Evolutionary conservation across 2,113 vertebrate genomes (phyloP), one percentile per base, ranked within the genome.

Genomic region (Elachura formosa): DNA sequence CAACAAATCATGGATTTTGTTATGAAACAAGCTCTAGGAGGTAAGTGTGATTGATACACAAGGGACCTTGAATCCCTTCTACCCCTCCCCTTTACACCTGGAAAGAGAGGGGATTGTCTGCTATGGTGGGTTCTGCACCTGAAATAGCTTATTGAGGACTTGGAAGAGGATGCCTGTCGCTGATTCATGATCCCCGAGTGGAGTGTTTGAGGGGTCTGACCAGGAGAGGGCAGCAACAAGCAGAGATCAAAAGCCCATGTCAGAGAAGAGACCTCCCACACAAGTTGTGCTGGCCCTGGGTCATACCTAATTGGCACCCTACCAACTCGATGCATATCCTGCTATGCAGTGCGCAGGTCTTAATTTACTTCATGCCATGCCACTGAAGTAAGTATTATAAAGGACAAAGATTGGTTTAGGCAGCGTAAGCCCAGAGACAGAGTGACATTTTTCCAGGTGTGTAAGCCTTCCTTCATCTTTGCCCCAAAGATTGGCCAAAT

Each of bases 11-110:
- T 99, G 99, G 98, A 99, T 98, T 99, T 99, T 97, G 98, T 99
- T 92, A 99, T 99, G 99, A 99, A 99, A 91, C 99, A 99, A 98
- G 99, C 99, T 67, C 92, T 99, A 88, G 99, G 99, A 98, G 99
- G 99, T 99, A 98, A 98, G 98, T 97, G 61, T 9, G 6, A 28
- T 25, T 68, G 62, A 8, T 18, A 38, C 3, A 7, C 10, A 4
- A 46, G 22, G 7, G 14, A 9, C 15, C 21, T 68, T 41, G 14
- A 28, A 23, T 23, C 6, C 4, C 6, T 13, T 20, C 9, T 25
- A 4, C 14, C 9, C 10, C 22, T 49, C 14, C 10, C 14, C 14
- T 64, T 54, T 80, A 9, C 19, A 51, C 3, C 3, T 38, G 3
- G 3, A 10, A 48, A 43, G 24, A 67, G 36, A 88, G 26, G 15